Evolutionary conservation across 2,888 invertebrate genomes (phyloP), one percentile per base, ranked within the genome.

Genomic region (Amiota minor): DNA sequence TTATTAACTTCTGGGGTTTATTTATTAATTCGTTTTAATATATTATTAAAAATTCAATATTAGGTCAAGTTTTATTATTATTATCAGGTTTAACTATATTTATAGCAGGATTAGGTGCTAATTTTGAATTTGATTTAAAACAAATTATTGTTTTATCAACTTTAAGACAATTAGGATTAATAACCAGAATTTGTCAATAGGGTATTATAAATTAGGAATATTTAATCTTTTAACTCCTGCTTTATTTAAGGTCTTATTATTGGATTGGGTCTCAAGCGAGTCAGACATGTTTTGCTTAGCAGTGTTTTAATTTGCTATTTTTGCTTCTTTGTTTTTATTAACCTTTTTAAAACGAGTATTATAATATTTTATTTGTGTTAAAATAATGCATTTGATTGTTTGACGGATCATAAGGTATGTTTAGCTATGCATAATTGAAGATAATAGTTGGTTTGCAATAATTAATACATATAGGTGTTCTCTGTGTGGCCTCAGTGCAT

Each of bases 121-220:
- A 91, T 91, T 92, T 91, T 92, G 92, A 93, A 76, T 92, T 90
- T 81, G 94, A 94, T 91, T 91, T 94, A 86, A 95, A 95, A 89
- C 95, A 94, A 91, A 93, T 94, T 92, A 93, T 95, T 93, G 94
- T 94, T 86, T 91, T 94, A 85, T 94, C 94, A 1, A 94, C 94
- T 79, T 91, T 95, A 89, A 94, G 94, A 1, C 95, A 95, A 86
- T 90, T 95, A 87, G 94, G 94, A 0, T 91, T 95, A 87, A 94
- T 95, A 91, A 93, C 94, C 88, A 91, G 92, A 89, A 91, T 91
- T 90, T 94, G 88, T 91, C 91, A 1, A 88, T 93, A 81, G 91
- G 92, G 0, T 89, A 91, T 75, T 84, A 86, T 78, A 88, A 91
- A 75, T 90, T 94, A 84, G 91, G 93, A 81, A 93, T 93, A 92